Evolutionary conservation across 2,113 vertebrate species (phyloP), one percentile per base, ranked within the genome.

Genomic region (Capricornis sumatraensis): DNA sequence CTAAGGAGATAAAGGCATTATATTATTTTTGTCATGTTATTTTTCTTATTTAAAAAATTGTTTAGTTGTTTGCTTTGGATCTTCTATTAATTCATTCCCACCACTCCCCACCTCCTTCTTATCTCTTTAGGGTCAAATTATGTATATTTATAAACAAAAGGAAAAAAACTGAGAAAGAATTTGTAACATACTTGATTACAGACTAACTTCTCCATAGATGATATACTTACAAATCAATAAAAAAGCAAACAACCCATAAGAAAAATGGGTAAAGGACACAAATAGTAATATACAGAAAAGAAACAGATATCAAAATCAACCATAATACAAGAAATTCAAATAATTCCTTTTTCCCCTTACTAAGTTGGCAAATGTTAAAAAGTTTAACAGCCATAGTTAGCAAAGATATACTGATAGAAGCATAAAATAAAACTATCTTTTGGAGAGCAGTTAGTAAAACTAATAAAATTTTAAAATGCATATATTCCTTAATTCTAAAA

Each of bases 281-380:
- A 83, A 90, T 21, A 84, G 6, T 55, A 95, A 85, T 87, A 64
- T 1, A 57, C 3, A 71, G 14, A 96, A 93, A 94, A 86, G 74
- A 71, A 90, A 78, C 45, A 97, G 90, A 87, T 74, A 43, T 95
- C 36, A 89, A 88, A 96, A 88, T 79, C n/a, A 88, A 62, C 62
- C n/a, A 74, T 40, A 83, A 71, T 91, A 64, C 28, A 95, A 87
- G 6, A 91, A 84, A 89, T 85, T 78, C 25, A 95, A 67, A 57
- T 45, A 13, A 74, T 88, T 88, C 21, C 6, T 53, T 92, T 81
- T n/a, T 28, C 7, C 36, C 3, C 12, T 87, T 88, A 93, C 58
- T 82, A 93, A 95, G n/a, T 11, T 88, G 45, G 36, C 47, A 96
- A 96, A 40, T 27, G 78, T 84, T 78, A 82, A 88, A 91, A 87